phyloP scores from a whole-genome alignment of 2,888 invertebrate species.

The Orgyia antiqua region DNA sequence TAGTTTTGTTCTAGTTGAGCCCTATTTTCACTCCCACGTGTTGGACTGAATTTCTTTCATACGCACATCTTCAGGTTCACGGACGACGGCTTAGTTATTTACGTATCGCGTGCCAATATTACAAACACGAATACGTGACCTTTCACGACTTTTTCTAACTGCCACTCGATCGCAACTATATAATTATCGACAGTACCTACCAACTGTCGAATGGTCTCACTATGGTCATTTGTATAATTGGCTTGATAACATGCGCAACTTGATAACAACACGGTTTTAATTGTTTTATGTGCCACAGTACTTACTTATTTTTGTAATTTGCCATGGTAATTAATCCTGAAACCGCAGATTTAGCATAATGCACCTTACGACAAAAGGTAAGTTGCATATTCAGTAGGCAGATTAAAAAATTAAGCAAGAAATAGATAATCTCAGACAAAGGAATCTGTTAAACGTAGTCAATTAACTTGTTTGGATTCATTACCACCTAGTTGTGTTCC shows the following conservation, averaged over 20 bases:
- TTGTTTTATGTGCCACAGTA: slow-evolving; percentile 16
- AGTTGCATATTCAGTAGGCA: too few relatives aligned
- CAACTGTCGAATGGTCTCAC: slow-evolving; percentile 20
- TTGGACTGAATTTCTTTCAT: slow-evolving; percentile 27
- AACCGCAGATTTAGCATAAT: too few relatives aligned
- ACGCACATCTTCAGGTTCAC: slow-evolving; percentile 41
- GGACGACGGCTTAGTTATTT: slow-evolving; percentile 41
- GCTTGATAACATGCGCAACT: slow-evolving; percentile 9
- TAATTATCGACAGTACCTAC: slow-evolving; percentile 14
- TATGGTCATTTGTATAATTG: slow-evolving; percentile 8
- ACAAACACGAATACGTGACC: slow-evolving; percentile 24
- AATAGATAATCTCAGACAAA: too few relatives aligned
- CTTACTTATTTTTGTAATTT: too few relatives aligned
- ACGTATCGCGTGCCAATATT: slow-evolving; percentile 35
- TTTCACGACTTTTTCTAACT: slow-evolving; percentile 22
- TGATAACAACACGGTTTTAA: slow-evolving; percentile 12
- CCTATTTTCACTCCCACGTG: too few relatives aligned
- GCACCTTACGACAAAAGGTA: too few relatives aligned
- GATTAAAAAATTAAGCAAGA: too few relatives aligned
- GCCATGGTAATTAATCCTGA: too few relatives aligned
- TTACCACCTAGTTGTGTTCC: too few relatives aligned
- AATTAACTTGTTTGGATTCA: too few relatives aligned
- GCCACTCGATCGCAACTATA: slow-evolving; percentile 9
- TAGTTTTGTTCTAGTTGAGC: too few relatives aligned
- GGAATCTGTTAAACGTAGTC: too few relatives aligned